phyloP scores from a whole-genome alignment of 2,113 vertebrate genomes.

The Sciurus niger region DNA sequence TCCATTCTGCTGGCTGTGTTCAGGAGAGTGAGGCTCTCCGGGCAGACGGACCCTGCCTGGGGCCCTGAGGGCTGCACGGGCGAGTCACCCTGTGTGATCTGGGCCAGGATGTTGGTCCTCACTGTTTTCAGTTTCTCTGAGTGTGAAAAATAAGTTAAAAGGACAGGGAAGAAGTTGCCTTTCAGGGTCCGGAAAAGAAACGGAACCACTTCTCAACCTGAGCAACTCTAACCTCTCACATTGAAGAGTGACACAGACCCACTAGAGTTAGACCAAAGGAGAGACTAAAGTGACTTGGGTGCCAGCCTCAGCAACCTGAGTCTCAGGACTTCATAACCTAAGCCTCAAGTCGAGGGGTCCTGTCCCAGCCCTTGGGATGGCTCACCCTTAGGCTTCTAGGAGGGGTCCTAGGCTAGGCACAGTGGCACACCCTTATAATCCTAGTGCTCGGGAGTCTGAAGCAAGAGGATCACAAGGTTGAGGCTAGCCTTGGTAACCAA shows the following conservation, averaged over 20 bases:
- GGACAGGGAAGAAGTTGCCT: background rate
- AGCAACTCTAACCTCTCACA: background rate
- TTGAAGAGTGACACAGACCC: background rate
- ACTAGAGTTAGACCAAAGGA: background rate
- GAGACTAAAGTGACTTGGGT: background rate
- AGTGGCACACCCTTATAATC: too few species aligned
- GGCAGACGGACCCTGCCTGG: background rate
- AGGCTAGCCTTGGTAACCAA: too few species aligned
- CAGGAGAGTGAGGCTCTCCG: background rate
- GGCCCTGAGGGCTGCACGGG: background rate
- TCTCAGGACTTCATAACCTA: background rate
- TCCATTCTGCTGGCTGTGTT: background rate
- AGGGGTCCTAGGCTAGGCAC: background rate
- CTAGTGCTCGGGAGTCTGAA: too few species aligned
- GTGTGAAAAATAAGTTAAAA: slow-evolving; percentile 11
- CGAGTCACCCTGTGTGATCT: background rate
- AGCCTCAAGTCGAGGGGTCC: background rate
- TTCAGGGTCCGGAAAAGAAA: background rate
- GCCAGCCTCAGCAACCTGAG: background rate
- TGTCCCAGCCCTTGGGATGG: background rate
- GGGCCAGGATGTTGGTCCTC: background rate
- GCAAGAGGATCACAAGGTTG: too few species aligned
- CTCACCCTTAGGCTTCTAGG: background rate
- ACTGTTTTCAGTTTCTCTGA: background rate
- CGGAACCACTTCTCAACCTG: background rate